Evolutionary conservation across 2,113 vertebrate genomes (phyloP).

Genomic region (Salvelinus fontinalis): DNA sequence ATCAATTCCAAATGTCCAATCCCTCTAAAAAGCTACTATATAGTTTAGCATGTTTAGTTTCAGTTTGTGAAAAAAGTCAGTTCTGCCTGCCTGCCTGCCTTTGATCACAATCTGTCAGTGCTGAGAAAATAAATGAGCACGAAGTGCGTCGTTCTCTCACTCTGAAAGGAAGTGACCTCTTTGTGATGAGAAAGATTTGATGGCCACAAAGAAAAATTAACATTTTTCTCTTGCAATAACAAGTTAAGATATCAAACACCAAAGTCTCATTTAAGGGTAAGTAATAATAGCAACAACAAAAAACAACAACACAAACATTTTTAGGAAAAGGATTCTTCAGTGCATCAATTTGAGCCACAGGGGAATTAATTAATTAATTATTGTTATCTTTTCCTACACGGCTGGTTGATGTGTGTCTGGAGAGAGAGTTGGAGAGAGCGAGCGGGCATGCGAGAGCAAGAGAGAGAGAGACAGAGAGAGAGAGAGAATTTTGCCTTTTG

Average conservation of each 20-base stretch:
- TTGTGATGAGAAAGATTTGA: slow-evolving; percentile 26
- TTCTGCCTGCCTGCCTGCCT: slow-evolving; percentile 22
- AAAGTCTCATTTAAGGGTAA: background rate
- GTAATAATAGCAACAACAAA: background rate
- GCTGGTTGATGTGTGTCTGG: background rate
- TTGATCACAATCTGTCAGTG: slow-evolving; percentile 38
- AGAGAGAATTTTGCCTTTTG: background rate
- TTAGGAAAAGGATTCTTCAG: background rate
- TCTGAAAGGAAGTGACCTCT: slow-evolving; percentile 32
- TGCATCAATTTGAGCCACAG: background rate
- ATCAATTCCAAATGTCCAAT: background rate
- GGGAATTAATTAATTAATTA: background rate
- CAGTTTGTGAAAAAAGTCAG: slow-evolving; percentile 20
- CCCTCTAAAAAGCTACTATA: background rate
- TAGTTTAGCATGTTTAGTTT: background rate
- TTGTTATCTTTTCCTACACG: background rate
- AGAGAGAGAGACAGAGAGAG: background rate
- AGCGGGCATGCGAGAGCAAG: background rate
- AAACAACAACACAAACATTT: background rate
- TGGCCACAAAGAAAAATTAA: too few relatives aligned
- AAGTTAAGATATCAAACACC: slow-evolving; percentile 6
- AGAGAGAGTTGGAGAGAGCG: background rate
- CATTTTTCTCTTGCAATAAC: background rate
- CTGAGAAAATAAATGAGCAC: slow-evolving; percentile 16
- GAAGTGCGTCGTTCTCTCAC: slow-evolving; percentile 38